These are phyloP conservation scores for Polypterus senegalus DNA, from an alignment of 2,113 vertebrate species.

Conservation along the genomic window DNA sequence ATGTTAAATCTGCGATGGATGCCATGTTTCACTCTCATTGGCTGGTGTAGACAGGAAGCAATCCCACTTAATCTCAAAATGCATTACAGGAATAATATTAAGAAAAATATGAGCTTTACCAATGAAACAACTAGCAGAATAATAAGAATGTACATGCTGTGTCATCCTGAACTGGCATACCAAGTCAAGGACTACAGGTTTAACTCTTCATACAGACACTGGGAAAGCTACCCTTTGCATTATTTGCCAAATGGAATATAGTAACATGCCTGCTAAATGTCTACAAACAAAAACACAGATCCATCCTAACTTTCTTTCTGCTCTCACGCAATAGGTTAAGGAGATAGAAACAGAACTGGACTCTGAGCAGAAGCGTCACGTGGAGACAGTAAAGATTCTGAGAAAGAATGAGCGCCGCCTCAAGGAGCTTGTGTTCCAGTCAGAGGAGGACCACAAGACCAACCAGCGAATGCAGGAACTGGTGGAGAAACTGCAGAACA, in stretches of 20 bases:
- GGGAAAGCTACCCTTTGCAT: not conserved
- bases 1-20: too few relatives aligned
- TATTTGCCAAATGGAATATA: not conserved
- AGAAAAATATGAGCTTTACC: too few relatives aligned
- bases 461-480: conserved; percentile 48
- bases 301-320: not conserved
- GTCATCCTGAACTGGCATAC: too few relatives aligned
- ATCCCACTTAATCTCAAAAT: too few relatives aligned
- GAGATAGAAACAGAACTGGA: conserved; percentile 45
- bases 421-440: conserved; percentile 51
- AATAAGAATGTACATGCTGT: too few relatives aligned
- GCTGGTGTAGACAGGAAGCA: too few relatives aligned
- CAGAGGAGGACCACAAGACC: conserved; percentile 49
- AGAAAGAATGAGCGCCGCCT: conserved; percentile 39
- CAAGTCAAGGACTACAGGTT: too few relatives aligned
- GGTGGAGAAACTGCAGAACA: conserved; percentile 49
- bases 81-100: too few relatives aligned
- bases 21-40: too few relatives aligned
- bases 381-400: conserved; percentile 41
- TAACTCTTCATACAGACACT: too few relatives aligned
- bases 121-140: too few relatives aligned
- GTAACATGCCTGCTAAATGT: not conserved
- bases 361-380: conserved; percentile 39
- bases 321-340: conserved; percentile 32
- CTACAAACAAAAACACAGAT: not conserved